These are phyloP conservation scores for Crepidodera aurea DNA, from an alignment of 2,888 invertebrate genomes.

Conservation along the genomic window DNA sequence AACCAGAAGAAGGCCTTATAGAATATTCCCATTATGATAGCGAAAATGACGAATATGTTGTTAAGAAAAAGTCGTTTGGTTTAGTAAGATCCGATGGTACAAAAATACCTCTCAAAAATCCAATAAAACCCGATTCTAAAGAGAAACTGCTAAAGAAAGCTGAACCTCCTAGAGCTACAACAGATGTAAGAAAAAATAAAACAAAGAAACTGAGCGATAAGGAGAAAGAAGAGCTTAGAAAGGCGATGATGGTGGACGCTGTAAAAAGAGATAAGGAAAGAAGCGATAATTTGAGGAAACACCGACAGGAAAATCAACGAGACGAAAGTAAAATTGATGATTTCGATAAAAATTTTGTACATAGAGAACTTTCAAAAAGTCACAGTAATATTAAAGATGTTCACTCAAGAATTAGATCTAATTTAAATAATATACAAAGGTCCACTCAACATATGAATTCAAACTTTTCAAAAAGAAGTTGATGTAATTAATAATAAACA, in stretches of 20 bases:
- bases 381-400: constrained; percentile 73
- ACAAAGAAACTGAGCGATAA: constrained; percentile 64
- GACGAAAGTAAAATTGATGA: constrained; percentile 64
- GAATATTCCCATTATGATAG: constrained; percentile 42
- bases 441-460: constrained; percentile 81
- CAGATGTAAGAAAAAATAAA: constrained; percentile 46
- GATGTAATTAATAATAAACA: too few relatives aligned
- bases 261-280: constrained; percentile 73
- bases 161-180: too few relatives aligned
- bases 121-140: constrained; percentile 12
- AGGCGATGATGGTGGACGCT: constrained; percentile 88
- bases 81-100: constrained; percentile 59
- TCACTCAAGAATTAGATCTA: constrained; percentile 85
- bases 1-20: constrained; percentile 1
- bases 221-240: constrained; percentile 74
- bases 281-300: constrained; percentile 69
- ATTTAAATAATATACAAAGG: constrained; percentile 89
- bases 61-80: constrained; percentile 57
- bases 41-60: constrained; percentile 46
- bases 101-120: constrained; percentile 48
- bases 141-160: constrained; percentile 9
- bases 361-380: constrained; percentile 71
- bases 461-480: constrained; percentile 72
- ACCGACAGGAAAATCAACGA: constrained; percentile 67
- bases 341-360: constrained; percentile 65